phyloP scores from a whole-genome alignment of 2,888 invertebrate genomes.

The Morinoia aosen region DNA sequence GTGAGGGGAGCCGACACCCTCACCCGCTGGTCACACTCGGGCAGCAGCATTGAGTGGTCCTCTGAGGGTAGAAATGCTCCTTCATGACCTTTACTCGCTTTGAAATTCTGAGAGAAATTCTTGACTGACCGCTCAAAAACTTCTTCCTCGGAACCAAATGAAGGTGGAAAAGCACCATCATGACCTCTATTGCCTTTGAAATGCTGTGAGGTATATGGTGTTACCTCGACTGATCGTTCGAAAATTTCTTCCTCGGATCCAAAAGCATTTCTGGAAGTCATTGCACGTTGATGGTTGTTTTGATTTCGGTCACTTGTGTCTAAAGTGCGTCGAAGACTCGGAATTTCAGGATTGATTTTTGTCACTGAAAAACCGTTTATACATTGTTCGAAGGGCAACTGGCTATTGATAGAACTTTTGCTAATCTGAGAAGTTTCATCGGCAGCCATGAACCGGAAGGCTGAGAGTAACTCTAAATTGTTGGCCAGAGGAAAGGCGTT shows the following conservation, averaged over 20 bases:
- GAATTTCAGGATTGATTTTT: neutral
- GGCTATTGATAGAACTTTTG: neutral
- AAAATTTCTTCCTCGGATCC: neutral
- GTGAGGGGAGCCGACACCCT: constrained; percentile 5
- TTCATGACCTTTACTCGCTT: neutral
- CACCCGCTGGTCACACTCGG: neutral
- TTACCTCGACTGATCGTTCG: neutral
- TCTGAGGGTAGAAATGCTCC: neutral
- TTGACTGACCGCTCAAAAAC: neutral
- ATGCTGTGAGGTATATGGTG: neutral
- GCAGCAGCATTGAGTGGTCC: neutral
- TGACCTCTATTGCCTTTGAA: neutral
- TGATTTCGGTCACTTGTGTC: neutral
- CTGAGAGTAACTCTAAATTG: neutral
- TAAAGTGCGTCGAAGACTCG: neutral
- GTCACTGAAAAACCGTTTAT: neutral
- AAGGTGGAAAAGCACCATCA: neutral
- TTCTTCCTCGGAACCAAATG: neutral
- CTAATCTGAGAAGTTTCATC: neutral
- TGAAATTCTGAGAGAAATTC: neutral
- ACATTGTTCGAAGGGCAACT: neutral
- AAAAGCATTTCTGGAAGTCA: neutral
- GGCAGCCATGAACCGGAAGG: neutral
- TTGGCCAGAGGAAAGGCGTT: neutral
- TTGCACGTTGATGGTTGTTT: neutral